These are phyloP conservation scores for Meloe dianella DNA, from an alignment of 2,888 invertebrate genomes.

Conservation along the genomic window DNA sequence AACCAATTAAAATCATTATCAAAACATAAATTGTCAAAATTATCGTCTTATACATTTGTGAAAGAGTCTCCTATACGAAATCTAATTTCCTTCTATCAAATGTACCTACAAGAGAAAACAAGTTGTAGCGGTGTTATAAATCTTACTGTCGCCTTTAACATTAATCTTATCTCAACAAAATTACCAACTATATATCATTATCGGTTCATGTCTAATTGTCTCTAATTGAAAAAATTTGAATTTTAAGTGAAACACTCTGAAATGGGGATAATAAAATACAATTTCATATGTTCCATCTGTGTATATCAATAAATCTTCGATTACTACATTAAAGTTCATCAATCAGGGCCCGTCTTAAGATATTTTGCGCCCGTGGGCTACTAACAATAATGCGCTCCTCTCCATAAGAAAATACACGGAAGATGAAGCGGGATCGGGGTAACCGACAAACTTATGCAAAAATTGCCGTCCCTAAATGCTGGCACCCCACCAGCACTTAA, in stretches of 20 bases:
- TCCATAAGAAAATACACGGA: too few species aligned
- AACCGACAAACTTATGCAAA: too few species aligned
- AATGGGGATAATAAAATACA: neutral
- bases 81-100: too few species aligned
- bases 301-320: neutral
- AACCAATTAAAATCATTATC: constrained; percentile 7
- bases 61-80: too few species aligned
- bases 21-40: too few species aligned
- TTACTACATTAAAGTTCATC: neutral
- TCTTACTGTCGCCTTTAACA: constrained; percentile 4
- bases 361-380: too few species aligned
- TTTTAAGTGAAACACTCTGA: neutral
- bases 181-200: neutral
- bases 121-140: neutral
- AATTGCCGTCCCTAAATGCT: too few species aligned
- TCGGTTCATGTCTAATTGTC: neutral
- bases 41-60: too few species aligned
- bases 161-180: neutral
- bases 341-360: too few species aligned
- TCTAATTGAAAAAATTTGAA: neutral
- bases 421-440: too few species aligned
- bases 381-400: too few species aligned
- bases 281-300: neutral
- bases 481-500: too few species aligned
- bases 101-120: neutral